Evolutionary conservation across 2,113 vertebrate genomes (phyloP).

Genomic region (Odontophorus gujanensis): DNA sequence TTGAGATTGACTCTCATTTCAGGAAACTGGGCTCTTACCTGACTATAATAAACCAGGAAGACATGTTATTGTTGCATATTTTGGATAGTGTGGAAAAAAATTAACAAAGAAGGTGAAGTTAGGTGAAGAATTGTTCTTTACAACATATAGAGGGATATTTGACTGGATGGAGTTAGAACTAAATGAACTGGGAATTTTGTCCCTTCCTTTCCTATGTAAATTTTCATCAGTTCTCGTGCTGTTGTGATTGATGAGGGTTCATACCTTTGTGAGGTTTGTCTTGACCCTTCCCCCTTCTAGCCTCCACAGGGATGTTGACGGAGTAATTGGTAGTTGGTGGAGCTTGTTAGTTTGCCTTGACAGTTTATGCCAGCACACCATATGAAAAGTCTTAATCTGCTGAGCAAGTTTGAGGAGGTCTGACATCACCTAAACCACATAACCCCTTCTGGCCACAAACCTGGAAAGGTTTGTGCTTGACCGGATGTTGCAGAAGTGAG

Average conservation of each 20-base stretch:
- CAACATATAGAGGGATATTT: background rate
- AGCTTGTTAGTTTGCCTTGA: background rate
- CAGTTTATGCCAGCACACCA: background rate
- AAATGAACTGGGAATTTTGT: background rate
- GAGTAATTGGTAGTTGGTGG: background rate
- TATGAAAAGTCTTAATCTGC: background rate
- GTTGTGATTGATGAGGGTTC: background rate
- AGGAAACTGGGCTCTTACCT: background rate
- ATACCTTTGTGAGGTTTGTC: background rate
- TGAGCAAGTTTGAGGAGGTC: background rate
- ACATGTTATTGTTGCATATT: background rate
- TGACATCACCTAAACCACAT: background rate
- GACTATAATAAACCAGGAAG: background rate
- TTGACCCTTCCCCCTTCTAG: background rate
- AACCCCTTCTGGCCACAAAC: background rate
- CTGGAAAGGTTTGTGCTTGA: background rate
- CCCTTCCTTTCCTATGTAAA: background rate
- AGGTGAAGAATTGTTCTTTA: background rate
- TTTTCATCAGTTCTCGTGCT: background rate
- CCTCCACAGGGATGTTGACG: background rate
- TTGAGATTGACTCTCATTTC: background rate
- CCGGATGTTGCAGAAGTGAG: background rate
- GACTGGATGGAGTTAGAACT: background rate
- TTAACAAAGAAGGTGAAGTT: fast-evolving
- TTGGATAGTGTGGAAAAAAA: background rate